Conservation (phyloP, 2,888 invertebrate species). For the Nowickia ferox region DNA sequence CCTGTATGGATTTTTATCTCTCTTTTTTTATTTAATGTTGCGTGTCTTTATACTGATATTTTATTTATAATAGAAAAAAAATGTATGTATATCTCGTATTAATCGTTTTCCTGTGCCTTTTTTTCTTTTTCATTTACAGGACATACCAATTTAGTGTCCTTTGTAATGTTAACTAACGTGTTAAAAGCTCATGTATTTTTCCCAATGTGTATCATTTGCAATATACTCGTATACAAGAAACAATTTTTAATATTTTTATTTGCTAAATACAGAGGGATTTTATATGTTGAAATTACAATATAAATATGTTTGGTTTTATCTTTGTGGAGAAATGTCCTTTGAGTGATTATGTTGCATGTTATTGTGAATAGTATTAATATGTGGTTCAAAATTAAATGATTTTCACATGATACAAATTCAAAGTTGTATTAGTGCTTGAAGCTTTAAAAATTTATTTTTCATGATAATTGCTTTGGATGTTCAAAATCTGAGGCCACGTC, state of each 20-base stretch:
- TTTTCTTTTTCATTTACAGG: constrained; percentile 64
- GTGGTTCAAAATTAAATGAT: not conserved
- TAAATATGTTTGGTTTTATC: constrained; percentile 3
- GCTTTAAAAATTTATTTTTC: not conserved
- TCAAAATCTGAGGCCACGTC: too few relatives aligned
- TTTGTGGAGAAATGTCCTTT: constrained; percentile 30
- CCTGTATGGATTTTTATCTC: not conserved
- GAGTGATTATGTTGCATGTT: constrained; percentile 46
- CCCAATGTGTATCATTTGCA: not conserved
- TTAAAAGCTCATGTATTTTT: constrained; percentile 78
- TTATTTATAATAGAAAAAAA: constrained; percentile 58
- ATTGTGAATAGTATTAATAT: not conserved
- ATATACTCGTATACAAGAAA: not conserved
- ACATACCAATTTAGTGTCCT: constrained; percentile 80
- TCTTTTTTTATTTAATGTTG: constrained; percentile 59
- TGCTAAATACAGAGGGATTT: not conserved
- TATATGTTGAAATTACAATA: not conserved
- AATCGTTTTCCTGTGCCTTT: constrained; percentile 58
- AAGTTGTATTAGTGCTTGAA: not conserved
- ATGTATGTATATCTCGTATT: constrained; percentile 42
- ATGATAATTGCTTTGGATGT: not conserved
- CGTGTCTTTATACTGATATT: constrained; percentile 66
- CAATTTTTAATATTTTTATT: constrained; percentile 35
- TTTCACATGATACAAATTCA: constrained; percentile 23
- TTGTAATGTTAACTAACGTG: constrained; percentile 79